Evolutionary conservation across 2,113 vertebrate genomes (phyloP).

Genomic region (Urocitellus parryii): DNA sequence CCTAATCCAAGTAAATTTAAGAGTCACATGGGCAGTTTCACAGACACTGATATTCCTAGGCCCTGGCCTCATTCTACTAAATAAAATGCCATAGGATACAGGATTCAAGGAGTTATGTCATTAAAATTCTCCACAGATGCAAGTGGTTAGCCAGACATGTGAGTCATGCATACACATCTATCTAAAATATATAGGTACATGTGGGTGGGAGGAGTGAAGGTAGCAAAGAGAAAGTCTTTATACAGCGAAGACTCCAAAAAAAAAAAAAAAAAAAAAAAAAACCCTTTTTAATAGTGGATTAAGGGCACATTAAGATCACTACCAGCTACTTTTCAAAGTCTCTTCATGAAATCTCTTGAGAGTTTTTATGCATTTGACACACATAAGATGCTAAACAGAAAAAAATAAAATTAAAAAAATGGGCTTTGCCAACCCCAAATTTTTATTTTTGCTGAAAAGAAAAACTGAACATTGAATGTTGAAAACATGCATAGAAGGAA

Average conservation of each 20-base stretch:
- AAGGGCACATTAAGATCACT: not conserved
- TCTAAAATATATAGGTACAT: not conserved
- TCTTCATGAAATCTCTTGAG: not conserved
- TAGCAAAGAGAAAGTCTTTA: not conserved
- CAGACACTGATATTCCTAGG: not conserved
- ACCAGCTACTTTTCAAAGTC: not conserved
- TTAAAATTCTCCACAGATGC: not conserved
- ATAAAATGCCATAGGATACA: not conserved
- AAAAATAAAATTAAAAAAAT: too few species aligned
- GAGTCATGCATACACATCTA: not conserved
- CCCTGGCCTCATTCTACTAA: not conserved
- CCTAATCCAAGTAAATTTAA: not conserved
- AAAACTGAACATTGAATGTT: not conserved
- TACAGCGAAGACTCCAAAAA: too few species aligned
- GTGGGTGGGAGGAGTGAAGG: accelerated
- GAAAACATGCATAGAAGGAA: not conserved
- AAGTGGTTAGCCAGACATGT: not conserved
- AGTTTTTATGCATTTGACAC: not conserved
- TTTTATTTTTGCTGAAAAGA: not conserved
- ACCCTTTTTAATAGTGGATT: not conserved
- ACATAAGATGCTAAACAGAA: not conserved
- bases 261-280: not conserved
- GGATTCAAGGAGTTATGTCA: not conserved
- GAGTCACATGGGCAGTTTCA: not conserved
- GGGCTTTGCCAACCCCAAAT: not conserved